These are phyloP conservation scores for Eulemur rubriventer DNA, from an alignment of 2,797 vertebrate species.

Conservation along the genomic window DNA sequence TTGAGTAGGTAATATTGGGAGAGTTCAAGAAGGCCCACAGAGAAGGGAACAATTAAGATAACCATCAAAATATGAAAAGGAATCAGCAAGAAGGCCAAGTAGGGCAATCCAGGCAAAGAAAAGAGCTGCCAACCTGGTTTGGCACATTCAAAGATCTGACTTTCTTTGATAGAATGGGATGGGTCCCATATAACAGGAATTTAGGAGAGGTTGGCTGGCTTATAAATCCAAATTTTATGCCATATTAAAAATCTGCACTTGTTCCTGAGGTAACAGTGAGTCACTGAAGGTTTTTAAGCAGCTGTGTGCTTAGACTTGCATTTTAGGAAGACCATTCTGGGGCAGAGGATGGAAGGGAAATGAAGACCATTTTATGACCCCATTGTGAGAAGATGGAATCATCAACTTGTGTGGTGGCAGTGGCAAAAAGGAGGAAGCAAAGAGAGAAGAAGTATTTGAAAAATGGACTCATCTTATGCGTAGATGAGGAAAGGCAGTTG, in stretches of 20 bases:
- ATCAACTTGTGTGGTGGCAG: neutral
- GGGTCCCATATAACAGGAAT: neutral
- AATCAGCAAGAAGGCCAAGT: neutral
- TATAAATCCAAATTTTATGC: neutral
- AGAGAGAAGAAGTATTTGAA: neutral
- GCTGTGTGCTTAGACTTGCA: neutral
- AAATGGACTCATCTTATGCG: neutral
- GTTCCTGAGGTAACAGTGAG: neutral
- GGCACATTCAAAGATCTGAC: neutral
- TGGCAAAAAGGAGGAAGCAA: neutral
- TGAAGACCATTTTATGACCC: neutral
- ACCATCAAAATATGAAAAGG: neutral
- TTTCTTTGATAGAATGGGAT: neutral
- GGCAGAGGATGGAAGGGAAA: neutral
- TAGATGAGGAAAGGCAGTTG: neutral
- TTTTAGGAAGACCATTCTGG: neutral
- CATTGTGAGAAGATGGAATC: neutral
- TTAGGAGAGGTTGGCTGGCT: neutral
- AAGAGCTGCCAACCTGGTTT: neutral
- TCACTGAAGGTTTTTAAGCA: neutral
- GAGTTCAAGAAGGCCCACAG: neutral
- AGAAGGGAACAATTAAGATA: neutral
- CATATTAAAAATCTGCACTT: neutral
- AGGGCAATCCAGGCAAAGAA: neutral
- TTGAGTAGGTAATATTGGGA: neutral